phyloP scores from a whole-genome alignment of 2,888 invertebrate species.

The Tenthredo scrophulariae region DNA sequence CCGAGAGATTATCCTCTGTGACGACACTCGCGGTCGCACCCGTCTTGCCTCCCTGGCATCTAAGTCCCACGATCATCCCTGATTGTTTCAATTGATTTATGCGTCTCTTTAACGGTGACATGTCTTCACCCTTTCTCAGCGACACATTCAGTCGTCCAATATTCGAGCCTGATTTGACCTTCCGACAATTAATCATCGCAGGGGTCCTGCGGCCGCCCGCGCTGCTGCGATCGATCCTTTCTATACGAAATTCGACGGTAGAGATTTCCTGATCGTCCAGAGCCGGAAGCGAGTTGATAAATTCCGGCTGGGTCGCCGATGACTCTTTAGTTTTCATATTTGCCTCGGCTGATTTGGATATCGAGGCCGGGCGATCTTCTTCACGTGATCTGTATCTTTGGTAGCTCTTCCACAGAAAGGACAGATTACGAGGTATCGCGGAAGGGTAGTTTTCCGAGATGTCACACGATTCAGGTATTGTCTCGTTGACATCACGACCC shows the following conservation, averaged over 20 bases:
- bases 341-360: background rate
- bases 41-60: background rate
- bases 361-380: background rate
- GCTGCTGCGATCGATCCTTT: background rate
- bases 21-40: background rate
- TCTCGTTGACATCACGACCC: background rate
- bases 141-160: constrained; percentile 1
- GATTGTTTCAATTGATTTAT: constrained; percentile 28
- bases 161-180: background rate
- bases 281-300: background rate
- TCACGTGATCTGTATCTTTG: background rate
- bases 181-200: background rate
- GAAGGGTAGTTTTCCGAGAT: background rate
- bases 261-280: background rate
- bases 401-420: constrained; percentile 6
- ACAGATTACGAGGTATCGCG: background rate
- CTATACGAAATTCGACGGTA: constrained; percentile 17
- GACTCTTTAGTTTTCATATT: background rate
- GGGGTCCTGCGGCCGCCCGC: background rate
- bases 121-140: background rate
- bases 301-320: background rate
- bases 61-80: background rate
- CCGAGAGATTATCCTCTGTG: background rate
- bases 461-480: background rate
- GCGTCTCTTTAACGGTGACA: constrained; percentile 21